Evolutionary conservation across 2,888 invertebrate species (phyloP).

Genomic region (Hedya salicella): DNA sequence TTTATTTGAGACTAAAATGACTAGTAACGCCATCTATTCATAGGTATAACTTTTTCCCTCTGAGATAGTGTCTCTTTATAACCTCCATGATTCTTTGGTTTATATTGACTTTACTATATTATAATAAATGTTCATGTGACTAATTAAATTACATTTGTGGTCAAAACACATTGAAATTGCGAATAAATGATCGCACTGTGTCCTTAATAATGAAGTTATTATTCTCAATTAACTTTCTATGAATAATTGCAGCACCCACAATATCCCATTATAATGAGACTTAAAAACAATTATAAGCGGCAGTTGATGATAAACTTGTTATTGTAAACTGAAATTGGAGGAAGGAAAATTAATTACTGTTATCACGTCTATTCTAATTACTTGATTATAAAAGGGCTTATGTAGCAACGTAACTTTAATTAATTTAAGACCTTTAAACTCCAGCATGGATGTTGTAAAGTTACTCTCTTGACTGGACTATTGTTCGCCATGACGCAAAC

Average conservation of each 20-base stretch:
- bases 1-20: too few species aligned
- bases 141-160: neutral
- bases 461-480: conserved; percentile 12
- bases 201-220: neutral
- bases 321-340: conserved; percentile 23
- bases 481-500: conserved; percentile 7
- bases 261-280: neutral
- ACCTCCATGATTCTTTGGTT: too few species aligned
- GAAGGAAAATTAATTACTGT: conserved; percentile 24
- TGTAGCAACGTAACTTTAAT: neutral
- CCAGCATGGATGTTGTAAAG: neutral
- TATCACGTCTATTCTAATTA: conserved; percentile 14
- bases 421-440: neutral
- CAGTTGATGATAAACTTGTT: conserved; percentile 20
- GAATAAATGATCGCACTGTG: neutral
- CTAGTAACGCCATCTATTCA: too few species aligned
- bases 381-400: neutral
- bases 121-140: too few species aligned
- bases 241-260: neutral
- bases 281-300: conserved; percentile 20
- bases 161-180: neutral
- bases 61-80: too few species aligned
- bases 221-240: conserved; percentile 11
- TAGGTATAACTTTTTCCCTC: too few species aligned
- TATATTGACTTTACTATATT: too few species aligned